Evolutionary conservation across 2,797 vertebrate species (phyloP), one percentile per base, ranked within the genome.

Genomic region (Myotis pilosus): DNA sequence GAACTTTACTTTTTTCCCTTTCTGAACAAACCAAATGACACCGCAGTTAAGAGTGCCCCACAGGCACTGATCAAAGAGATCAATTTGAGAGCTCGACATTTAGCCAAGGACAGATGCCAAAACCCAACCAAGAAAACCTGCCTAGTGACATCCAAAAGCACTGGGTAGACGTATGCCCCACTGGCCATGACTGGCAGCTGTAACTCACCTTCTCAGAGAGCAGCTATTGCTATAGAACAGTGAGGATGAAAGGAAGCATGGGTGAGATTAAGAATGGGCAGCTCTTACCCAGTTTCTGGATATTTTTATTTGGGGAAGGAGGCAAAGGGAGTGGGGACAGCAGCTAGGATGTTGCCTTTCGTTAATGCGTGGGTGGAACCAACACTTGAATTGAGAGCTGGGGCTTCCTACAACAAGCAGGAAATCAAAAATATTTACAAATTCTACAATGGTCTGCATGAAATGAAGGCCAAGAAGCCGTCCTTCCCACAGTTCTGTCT

Each of bases 271-370:
- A 44, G 75, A 90, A 51, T n/a, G 15, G 41, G 7, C 12, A 57
- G 60, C n/a, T 92, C 36, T 51, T 79, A 71, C 6, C n/a, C 44
- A 55, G 23, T 83, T 82, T 75, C 62, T 89, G 80, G 72, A 89
- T 95, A 36, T 60, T 89, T 94, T 87, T 80, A 60, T 66, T 33
- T 68, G 81, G 81, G 36, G 36, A 78, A 89, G 11, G 89, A 87
- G 19, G 30, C 17, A 64, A 57, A 44, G 6, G 13, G 17, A 15
- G 20, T 41, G 12, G 38, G 38, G 16, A 2, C 5, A 86, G 20
- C n/a, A 76, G 53, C 15, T 75, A 64, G 38, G n/a, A 71, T 44
- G 1, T 57, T 89, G 19, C n/a, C 41, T 89, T 93, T 44, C 44
- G 79, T 78, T 93, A 60, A 79, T 66, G 55, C 25, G 6, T 75